Evolutionary conservation across 2,797 vertebrate species (phyloP), one percentile per base, ranked within the genome.

Genomic region (Anomalospiza imberbis): DNA sequence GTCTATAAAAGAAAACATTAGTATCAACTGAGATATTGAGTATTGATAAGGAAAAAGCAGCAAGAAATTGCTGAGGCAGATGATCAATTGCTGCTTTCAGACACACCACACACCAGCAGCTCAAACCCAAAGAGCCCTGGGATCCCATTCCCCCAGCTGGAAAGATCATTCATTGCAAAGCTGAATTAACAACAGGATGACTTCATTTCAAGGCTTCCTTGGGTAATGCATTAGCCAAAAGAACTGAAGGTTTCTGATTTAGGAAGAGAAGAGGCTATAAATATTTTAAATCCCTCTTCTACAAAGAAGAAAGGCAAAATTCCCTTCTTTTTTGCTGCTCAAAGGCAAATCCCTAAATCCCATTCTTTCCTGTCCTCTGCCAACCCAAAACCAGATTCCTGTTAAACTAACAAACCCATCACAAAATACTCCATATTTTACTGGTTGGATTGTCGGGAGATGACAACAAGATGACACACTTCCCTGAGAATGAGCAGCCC

Each of bases 1-100:
- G 99, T 99, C 99, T 99, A 87, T 8, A 85, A 97, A 97, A 96
- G 44, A 97, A 36, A 89, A 57, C 19, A 63, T 57, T 22, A 42
- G 21, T 10, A 81, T 10, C 28, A 95, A 81, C 15, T 17, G 31
- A 86, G 77, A 76, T 24, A 85, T 8, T 24, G 17, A 50, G 76
- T 45, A 68, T 8, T 55, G 88, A 83, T 67, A 90, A 91, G 90
- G 66, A 71, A 91, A 95, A 83, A 60, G 19, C 88, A 96, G 68
- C 28, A 88, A 78, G 87, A 48, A 82, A 89, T 18, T 18, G 38
- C 13, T 1, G 29, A 91, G 42, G 15, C 36, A 54, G 44, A 31
- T 5, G 24, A 74, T 54, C 58, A 53, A 79, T 74, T 90, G 70
- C 28, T 91, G 83, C 57, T 77, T 61, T 7, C 85, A 55, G 71